These are phyloP conservation scores for Subanguina moxae DNA, from an alignment of 1,140 invertebrate species.

Conservation along the genomic window DNA sequence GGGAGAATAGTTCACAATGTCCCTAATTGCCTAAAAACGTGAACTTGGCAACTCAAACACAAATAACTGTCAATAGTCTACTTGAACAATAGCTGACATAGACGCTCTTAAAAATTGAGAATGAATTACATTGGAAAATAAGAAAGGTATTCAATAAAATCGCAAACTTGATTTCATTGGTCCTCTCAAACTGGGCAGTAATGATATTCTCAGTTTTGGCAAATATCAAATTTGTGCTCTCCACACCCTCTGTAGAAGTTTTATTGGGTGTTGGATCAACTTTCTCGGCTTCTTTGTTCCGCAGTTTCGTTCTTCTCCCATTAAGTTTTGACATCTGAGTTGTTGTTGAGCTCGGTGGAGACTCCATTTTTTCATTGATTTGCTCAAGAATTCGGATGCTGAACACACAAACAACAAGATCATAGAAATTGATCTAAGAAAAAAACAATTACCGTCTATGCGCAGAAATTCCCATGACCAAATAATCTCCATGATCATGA, in stretches of 20 bases:
- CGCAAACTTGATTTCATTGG: slow-evolving; percentile 83
- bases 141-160: slow-evolving; percentile 14
- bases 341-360: slow-evolving; percentile 6
- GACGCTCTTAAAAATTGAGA: slow-evolving; percentile 37
- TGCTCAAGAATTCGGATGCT: slow-evolving; percentile 46
- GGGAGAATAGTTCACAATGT: slow-evolving; percentile 48
- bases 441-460: no score
- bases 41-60: slow-evolving; percentile 88
- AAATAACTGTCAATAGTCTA: no score
- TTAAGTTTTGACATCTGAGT: slow-evolving; percentile 33
- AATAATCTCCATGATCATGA: background rate
- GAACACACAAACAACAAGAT: no score
- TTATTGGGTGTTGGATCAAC: slow-evolving; percentile 35
- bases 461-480: no score
- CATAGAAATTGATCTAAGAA: no score
- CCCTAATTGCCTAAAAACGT: slow-evolving; percentile 60
- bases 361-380: slow-evolving; percentile 30
- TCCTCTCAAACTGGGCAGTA: slow-evolving; percentile 82
- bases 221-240: slow-evolving; percentile 70
- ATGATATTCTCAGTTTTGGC: slow-evolving; percentile 89
- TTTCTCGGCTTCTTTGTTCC: slow-evolving; percentile 32
- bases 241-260: slow-evolving; percentile 43
- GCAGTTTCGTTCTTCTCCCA: slow-evolving; percentile 19
- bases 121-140: slow-evolving; percentile 18
- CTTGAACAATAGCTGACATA: slow-evolving; percentile 69